Evolutionary conservation across 2,888 invertebrate genomes (phyloP).

Genomic region (Rotaria sp.): DNA sequence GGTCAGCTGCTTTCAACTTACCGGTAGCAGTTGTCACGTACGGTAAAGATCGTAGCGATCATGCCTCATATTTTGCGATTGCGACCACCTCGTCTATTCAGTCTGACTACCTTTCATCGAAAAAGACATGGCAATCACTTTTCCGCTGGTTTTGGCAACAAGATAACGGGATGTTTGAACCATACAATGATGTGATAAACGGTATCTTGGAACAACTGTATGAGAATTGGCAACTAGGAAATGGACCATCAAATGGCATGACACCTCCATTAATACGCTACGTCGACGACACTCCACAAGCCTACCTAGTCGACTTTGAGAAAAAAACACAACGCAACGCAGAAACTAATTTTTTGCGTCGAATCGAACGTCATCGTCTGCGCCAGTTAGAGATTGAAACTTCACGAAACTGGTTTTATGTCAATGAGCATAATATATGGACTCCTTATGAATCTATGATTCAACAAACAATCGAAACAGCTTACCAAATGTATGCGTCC

Average conservation of each 20-base stretch:
- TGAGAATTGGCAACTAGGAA: background rate
- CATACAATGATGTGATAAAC: slow-evolving; percentile 24
- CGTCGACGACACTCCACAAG: slow-evolving; percentile 15
- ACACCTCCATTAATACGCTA: background rate
- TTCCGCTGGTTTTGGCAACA: background rate
- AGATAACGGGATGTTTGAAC: background rate
- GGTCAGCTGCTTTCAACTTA: background rate
- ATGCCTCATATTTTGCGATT: background rate
- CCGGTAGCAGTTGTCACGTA: background rate
- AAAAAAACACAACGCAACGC: background rate
- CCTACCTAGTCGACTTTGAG: background rate
- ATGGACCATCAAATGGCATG: background rate
- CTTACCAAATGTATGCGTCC: background rate
- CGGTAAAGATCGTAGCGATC: background rate
- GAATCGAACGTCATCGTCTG: background rate
- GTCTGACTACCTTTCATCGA: too few species aligned
- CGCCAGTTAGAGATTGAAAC: background rate
- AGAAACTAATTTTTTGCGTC: background rate
- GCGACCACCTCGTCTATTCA: too few species aligned
- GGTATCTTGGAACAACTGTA: background rate
- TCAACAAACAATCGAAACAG: background rate
- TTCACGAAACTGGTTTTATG: background rate
- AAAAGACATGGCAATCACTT: background rate
- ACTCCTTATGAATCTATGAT: background rate
- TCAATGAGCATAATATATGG: background rate